phyloP scores from a whole-genome alignment of 2,113 vertebrate species.

The Paedocypris sp. region DNA sequence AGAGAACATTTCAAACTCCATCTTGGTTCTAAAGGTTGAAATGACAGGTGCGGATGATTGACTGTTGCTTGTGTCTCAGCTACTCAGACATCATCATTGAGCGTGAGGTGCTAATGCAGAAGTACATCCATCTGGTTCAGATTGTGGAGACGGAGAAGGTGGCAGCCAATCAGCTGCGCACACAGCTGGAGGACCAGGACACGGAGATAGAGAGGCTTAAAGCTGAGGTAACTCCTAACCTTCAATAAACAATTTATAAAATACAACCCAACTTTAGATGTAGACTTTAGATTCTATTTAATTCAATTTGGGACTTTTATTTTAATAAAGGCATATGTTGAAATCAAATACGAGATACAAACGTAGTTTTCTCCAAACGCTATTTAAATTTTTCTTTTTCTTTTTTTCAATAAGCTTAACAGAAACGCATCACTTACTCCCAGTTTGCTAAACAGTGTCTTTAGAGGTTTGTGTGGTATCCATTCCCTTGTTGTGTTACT shows the following conservation, averaged over 20 bases:
- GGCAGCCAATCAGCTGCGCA: conserved; percentile 86
- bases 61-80: conserved; percentile 47
- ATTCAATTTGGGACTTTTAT: not conserved
- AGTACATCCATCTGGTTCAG: conserved; percentile 94
- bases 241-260: not conserved
- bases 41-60: no score
- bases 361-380: not conserved
- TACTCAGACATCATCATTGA: conserved; percentile 87
- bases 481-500: conserved; percentile 15
- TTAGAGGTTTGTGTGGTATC: not conserved
- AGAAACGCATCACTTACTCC: not conserved
- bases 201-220: conserved; percentile 93
- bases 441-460: not conserved
- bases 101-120: conserved; percentile 94
- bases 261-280: not conserved
- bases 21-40: no score
- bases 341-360: not conserved
- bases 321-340: no score
- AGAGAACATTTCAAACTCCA: not conserved
- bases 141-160: conserved; percentile 94
- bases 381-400: not conserved
- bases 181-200: conserved; percentile 95
- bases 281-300: not conserved
- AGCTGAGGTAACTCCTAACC: conserved; percentile 66
- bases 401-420: not conserved